Base-by-base conservation (phyloP, 2,888 invertebrate genomes). In the Cacoxenus indagator region DNA sequence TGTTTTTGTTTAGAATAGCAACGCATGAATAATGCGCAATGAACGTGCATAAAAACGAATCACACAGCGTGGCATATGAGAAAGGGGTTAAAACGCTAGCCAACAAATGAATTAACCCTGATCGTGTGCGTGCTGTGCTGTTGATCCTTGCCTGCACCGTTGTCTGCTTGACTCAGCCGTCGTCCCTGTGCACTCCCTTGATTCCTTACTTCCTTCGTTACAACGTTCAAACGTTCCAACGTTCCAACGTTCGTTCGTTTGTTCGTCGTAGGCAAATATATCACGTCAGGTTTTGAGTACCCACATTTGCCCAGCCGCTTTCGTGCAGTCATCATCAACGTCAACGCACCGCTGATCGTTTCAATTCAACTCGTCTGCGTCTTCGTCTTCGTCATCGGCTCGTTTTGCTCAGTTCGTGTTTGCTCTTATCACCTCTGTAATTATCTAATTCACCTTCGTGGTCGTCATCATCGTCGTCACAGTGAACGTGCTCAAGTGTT, bases 71-170 rank as follows among this genome's bases (percentile, higher is more conserved):
- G 9, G 14, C 55, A 48, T 19, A 17, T 17, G 19, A 55, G 57
- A 51, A 76, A 79, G 75, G 75, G 75, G 76, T 79, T 74, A 78
- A 79, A 78, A 78, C 19, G 78, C 78, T 81, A 73, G 76, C 70
- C 72, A 73, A 9, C 71, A 73, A 73, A 67, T 69, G 75, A 75
- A 73, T 80, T 81, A 78, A 80, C 81, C 81, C 81, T 45, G 51
- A 54, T 65, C 65, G 17, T 11, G 37, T 11, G 19, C 8, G 19
- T 19, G 55, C n/a, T 19, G 19, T 19, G 55, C n/a, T 19, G 22
- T 43, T 43, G 65, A 55, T 51, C 51, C 51, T 51, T 68, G 51
- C 31, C 43, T 57, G 59, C 59, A 67, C 59, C 67, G 72, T 59
- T 9, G 61, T 14, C n/a, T 27, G 29, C 11, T 37, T 4, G 37